Evolutionary conservation across 1,140 invertebrate species (phyloP).

Genomic region (Zaprionus africanus): DNA sequence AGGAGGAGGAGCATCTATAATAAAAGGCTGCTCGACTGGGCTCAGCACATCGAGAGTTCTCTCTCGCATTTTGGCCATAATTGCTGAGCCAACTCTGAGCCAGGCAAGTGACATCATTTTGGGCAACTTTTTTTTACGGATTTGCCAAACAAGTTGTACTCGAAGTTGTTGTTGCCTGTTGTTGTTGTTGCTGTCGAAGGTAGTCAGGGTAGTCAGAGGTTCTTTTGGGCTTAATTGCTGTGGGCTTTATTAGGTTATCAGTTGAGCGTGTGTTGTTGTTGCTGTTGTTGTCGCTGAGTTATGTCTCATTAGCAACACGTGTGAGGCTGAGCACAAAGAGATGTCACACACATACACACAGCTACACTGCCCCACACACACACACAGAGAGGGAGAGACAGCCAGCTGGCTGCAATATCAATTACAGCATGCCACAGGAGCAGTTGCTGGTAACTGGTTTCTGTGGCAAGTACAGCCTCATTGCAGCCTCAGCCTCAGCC

Average conservation of each 20-base stretch:
- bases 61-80: slow-evolving; percentile 53
- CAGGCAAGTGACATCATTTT: slow-evolving; percentile 77
- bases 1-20: slow-evolving; percentile 53
- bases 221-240: slow-evolving; percentile 68
- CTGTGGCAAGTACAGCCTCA: slow-evolving; percentile 33
- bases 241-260: slow-evolving; percentile 83
- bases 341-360: slow-evolving; percentile 2
- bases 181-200: slow-evolving; percentile 12
- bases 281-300: slow-evolving; percentile 62
- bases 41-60: slow-evolving; percentile 47
- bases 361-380: slow-evolving; percentile 7
- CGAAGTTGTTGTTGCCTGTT: slow-evolving; percentile 26
- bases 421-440: slow-evolving; percentile 83
- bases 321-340: slow-evolving; percentile 52
- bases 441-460: slow-evolving; percentile 37
- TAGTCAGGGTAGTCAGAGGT: slow-evolving; percentile 50
- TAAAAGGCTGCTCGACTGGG: slow-evolving; percentile 58
- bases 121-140: slow-evolving; percentile 66
- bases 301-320: slow-evolving; percentile 81
- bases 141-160: slow-evolving; percentile 55
- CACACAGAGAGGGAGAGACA: slow-evolving; percentile 39
- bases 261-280: slow-evolving; percentile 35
- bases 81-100: slow-evolving; percentile 56
- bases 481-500: slow-evolving; percentile 21
- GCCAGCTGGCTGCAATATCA: slow-evolving; percentile 71